These are phyloP conservation scores for Hydractinia echinata DNA, from an alignment of 30 jellyfish, hydroid and myxozoan genomes.

Conservation along the genomic window DNA sequence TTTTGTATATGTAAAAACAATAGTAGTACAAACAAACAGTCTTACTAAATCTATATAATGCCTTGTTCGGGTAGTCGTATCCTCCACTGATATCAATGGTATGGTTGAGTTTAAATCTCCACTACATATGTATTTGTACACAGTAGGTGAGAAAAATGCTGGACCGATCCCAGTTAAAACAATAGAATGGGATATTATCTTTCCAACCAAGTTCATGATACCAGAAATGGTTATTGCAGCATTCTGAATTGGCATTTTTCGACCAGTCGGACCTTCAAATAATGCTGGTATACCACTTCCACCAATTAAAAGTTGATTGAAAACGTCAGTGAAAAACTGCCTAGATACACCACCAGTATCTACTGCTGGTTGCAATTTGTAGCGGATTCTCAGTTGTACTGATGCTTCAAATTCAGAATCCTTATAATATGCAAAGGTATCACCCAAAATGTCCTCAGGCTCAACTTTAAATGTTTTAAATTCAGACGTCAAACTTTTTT, in stretches of 20 bases:
- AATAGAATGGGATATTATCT: neutral
- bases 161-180: no score
- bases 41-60: no score
- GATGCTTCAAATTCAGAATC: neutral
- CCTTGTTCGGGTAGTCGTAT: no score
- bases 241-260: neutral
- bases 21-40: no score
- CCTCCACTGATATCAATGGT: no score
- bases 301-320: no score
- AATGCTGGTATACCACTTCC: neutral
- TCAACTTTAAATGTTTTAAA: neutral
- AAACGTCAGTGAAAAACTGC: neutral
- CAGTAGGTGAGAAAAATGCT: no score
- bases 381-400: neutral
- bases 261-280: neutral
- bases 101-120: no score
- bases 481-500: neutral
- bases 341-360: conserved; percentile 9
- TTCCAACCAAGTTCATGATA: conserved; percentile 1
- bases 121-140: no score
- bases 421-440: conserved; percentile 1
- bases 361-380: neutral
- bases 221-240: neutral
- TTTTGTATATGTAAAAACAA: no score
- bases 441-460: neutral